A percentile compares a stretch with the other conserved stretches of the same genome.
phyloP scores from a whole-genome alignment of 2,888 invertebrate species.

The Lymantria monacha region DNA sequence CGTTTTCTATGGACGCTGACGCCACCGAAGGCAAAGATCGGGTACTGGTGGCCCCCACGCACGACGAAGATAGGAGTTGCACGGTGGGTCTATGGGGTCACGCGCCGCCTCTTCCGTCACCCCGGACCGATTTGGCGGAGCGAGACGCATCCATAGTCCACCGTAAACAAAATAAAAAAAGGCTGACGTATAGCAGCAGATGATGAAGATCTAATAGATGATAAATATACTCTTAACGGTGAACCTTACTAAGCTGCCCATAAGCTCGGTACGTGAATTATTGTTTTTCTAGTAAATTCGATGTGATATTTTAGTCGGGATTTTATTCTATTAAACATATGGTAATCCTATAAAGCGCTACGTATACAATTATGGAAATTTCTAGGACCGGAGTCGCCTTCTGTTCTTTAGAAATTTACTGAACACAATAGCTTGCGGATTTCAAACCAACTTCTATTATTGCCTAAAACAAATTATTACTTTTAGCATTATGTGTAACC shows the following conservation, averaged over 20 bases:
- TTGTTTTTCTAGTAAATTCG: background rate
- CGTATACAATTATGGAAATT: slow-evolving; percentile 22
- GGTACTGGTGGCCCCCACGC: too few species aligned
- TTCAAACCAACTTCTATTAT: slow-evolving; percentile 18
- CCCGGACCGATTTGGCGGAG: too few species aligned
- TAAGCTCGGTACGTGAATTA: slow-evolving; percentile 8
- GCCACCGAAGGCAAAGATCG: too few species aligned
- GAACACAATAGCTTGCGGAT: slow-evolving; percentile 24
- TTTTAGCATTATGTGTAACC: slow-evolving; percentile 7
- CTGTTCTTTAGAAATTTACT: slow-evolving; percentile 19
- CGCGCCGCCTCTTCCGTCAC: too few species aligned
- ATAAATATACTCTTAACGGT: too few species aligned
- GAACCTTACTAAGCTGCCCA: slow-evolving; percentile 1
- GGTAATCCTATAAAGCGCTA: slow-evolving; percentile 9
- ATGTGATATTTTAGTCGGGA: background rate
- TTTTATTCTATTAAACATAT: slow-evolving; percentile 19
- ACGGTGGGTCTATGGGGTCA: too few species aligned
- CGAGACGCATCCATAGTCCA: too few species aligned
- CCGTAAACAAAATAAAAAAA: too few species aligned
- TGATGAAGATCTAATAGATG: too few species aligned
- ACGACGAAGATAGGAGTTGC: too few species aligned
- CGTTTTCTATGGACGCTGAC: too few species aligned
- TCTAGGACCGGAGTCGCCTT: slow-evolving; percentile 15
- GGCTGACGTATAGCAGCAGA: too few species aligned
- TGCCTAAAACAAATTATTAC: slow-evolving; percentile 10